phyloP scores from a whole-genome alignment of 2,888 invertebrate species.

The Coelopa pilipes region DNA sequence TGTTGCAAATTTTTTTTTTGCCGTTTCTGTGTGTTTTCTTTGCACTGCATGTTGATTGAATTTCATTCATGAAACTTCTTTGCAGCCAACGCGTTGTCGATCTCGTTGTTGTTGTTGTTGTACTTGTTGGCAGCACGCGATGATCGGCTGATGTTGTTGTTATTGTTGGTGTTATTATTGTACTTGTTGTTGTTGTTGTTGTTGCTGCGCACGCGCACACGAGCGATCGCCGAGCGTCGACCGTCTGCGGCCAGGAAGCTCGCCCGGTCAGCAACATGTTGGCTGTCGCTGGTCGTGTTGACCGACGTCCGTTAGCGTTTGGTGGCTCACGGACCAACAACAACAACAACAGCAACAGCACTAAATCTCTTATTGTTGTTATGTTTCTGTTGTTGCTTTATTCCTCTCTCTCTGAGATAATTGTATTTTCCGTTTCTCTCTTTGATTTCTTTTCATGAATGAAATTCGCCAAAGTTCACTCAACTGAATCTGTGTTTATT shows the following conservation, averaged over 20 bases:
- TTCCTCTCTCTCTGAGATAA: too few species aligned
- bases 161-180: constrained; percentile 5
- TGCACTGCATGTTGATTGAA: constrained; percentile 2
- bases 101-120: background rate
- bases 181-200: constrained; percentile 13
- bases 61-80: constrained; percentile 33
- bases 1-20: background rate
- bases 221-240: background rate
- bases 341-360: background rate
- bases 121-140: constrained; percentile 20
- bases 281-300: constrained; percentile 25
- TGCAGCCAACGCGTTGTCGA: constrained; percentile 19
- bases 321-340: background rate
- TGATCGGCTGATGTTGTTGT: constrained; percentile 3
- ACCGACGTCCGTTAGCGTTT: constrained; percentile 29
- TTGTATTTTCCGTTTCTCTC: too few species aligned
- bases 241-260: constrained; percentile 8
- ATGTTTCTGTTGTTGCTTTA: background rate
- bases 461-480: too few species aligned
- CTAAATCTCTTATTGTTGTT: background rate
- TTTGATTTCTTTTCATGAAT: too few species aligned
- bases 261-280: constrained; percentile 17
- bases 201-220: constrained; percentile 8
- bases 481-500: too few species aligned
- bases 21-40: constrained; percentile 25